phyloP scores from a whole-genome alignment of 2,113 vertebrate species.

The Sebastes fasciatus region DNA sequence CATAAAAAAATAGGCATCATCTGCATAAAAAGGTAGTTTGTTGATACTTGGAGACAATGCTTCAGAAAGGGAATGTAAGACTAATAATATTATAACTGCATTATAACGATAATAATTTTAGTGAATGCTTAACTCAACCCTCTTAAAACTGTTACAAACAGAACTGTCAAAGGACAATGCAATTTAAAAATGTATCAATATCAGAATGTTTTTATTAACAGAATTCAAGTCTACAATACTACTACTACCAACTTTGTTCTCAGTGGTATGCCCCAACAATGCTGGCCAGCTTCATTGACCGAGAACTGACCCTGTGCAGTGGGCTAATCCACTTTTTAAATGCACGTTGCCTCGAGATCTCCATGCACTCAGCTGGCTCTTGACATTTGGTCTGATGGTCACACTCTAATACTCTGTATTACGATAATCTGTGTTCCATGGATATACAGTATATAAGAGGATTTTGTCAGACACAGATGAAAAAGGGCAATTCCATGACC shows the following conservation, averaged over 20 bases:
- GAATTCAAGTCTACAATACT: background rate
- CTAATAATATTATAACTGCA: background rate
- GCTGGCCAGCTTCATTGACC: background rate
- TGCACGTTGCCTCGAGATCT: background rate
- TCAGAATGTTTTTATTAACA: background rate
- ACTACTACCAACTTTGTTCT: background rate
- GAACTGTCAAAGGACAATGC: background rate
- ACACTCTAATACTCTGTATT: slow-evolving; percentile 6
- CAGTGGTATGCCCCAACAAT: background rate
- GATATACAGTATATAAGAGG: background rate
- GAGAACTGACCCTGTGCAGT: background rate
- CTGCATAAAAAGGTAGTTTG: background rate
- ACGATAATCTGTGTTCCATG: slow-evolving; percentile 11
- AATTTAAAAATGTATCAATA: background rate
- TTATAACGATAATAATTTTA: background rate
- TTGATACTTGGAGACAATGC: background rate
- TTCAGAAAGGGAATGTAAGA: background rate
- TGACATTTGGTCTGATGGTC: background rate
- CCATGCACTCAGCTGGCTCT: background rate
- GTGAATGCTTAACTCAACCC: background rate
- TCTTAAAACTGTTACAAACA: background rate
- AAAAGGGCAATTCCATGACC: background rate
- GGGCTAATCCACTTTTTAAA: slow-evolving; percentile 8
- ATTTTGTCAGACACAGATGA: slow-evolving; percentile 18
- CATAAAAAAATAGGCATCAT: background rate